phyloP scores from a whole-genome alignment of 2,113 vertebrate species.

The Dasypus novemcinctus region DNA sequence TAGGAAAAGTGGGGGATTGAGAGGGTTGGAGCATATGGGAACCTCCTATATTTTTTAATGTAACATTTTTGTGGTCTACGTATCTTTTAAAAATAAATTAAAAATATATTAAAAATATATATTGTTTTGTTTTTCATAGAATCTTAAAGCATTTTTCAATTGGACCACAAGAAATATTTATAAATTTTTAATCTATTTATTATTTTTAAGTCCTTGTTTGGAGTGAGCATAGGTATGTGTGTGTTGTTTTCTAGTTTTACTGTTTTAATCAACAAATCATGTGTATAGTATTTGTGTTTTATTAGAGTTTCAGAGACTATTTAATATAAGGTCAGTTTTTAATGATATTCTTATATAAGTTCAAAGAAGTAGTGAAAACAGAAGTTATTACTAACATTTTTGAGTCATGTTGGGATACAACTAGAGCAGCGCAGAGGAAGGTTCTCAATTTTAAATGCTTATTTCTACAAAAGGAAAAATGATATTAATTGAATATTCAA shows the following conservation, averaged over 20 bases:
- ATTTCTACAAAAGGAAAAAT: neutral
- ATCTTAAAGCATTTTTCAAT: neutral
- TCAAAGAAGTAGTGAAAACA: conserved; percentile 1
- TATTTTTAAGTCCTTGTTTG: neutral
- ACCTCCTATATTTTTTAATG: too few species aligned
- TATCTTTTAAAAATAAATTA: too few species aligned
- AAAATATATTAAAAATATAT: too few species aligned
- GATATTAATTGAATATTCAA: neutral
- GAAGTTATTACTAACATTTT: neutral
- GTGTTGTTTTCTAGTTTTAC: neutral
- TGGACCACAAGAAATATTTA: neutral
- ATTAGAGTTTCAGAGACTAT: neutral
- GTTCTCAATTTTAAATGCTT: neutral
- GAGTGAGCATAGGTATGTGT: neutral
- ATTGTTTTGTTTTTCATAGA: neutral
- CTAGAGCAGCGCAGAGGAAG: neutral
- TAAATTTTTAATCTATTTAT: neutral
- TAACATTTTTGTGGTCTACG: too few species aligned
- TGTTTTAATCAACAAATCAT: neutral
- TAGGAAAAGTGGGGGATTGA: too few species aligned
- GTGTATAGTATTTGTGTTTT: neutral
- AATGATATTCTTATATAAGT: neutral
- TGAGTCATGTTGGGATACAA: neutral
- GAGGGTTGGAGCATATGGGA: too few species aligned
- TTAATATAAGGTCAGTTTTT: neutral